Percentiles rank a stretch among this genome's conserved stretches.
Conservation (phyloP, 1,140 invertebrate genomes). For the Nasonia vitripennis region DNA sequence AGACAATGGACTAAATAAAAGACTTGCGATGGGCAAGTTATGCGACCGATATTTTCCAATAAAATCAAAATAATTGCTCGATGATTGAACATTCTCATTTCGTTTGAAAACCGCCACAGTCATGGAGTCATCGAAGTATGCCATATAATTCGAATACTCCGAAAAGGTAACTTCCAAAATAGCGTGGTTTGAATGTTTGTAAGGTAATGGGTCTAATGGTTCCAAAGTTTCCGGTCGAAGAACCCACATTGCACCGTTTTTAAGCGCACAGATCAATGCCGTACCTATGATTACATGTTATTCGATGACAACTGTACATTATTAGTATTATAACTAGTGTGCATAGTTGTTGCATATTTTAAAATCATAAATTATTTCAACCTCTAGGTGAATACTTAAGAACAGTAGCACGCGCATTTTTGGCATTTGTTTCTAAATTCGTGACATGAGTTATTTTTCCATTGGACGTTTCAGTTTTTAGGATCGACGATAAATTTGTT, state of each 20-base stretch:
- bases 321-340: too few relatives aligned
- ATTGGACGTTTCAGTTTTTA: not conserved
- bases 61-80: slow-evolving; percentile 70
- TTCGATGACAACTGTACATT: not conserved
- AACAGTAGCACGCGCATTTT: not conserved
- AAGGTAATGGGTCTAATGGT: slow-evolving; percentile 71
- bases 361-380: not conserved
- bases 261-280: slow-evolving; percentile 70
- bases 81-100: not conserved
- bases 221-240: slow-evolving; percentile 75
- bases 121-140: slow-evolving; percentile 75
- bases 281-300: slow-evolving; percentile 51
- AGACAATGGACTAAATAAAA: slow-evolving; percentile 71
- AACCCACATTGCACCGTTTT: slow-evolving; percentile 76
- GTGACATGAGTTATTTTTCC: slow-evolving; percentile 55
- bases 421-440: slow-evolving; percentile 32
- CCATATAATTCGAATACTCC: slow-evolving; percentile 74
- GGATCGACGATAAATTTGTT: not conserved
- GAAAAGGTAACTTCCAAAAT: slow-evolving; percentile 76
- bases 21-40: slow-evolving; percentile 74
- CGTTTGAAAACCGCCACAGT: slow-evolving; percentile 73
- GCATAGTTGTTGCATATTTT: not conserved
- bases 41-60: slow-evolving; percentile 78
- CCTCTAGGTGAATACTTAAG: slow-evolving; percentile 39
- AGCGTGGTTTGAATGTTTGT: slow-evolving; percentile 68